Conservation (phyloP, 2,797 vertebrate genomes). For the Tapera naevia region DNA sequence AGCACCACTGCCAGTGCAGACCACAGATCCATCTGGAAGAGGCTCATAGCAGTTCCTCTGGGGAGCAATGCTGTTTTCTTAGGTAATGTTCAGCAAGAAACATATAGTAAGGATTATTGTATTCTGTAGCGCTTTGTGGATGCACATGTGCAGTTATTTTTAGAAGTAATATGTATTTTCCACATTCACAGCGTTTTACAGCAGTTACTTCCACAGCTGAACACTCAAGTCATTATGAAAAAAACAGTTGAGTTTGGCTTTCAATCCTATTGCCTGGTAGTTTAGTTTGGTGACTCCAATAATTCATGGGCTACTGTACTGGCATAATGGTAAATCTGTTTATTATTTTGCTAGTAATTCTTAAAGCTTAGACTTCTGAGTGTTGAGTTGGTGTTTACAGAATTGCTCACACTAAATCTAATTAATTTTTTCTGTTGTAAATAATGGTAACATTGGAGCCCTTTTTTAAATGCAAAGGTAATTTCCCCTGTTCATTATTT, state of each 20-base stretch:
- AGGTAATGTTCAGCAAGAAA: not conserved
- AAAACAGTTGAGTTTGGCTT: not conserved
- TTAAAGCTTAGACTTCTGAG: not conserved
- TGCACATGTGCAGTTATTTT: not conserved
- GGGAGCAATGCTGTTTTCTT: not conserved
- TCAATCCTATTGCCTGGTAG: not conserved
- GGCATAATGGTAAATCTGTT: not conserved
- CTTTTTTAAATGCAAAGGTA: not conserved
- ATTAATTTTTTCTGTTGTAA: not conserved
- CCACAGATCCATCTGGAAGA: not conserved
- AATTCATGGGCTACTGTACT: not conserved
- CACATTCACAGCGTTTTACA: not conserved
- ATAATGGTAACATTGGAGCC: not conserved
- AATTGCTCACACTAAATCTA: not conserved
- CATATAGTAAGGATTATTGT: not conserved
- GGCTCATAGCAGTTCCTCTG: not conserved
- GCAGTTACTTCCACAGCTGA: not conserved
- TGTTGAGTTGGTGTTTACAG: not conserved
- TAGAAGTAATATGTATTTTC: not conserved
- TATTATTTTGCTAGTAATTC: not conserved
- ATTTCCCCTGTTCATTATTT: not conserved
- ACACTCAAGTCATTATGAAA: not conserved
- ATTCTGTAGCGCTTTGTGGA: not conserved
- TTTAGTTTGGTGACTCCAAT: not conserved
- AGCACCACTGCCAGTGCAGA: not conserved